A percentile compares a stretch with the other conserved stretches of the same genome.
These are phyloP conservation scores for Anastrepha ludens DNA, from an alignment of 1,140 invertebrate genomes.

Conservation along the genomic window DNA sequence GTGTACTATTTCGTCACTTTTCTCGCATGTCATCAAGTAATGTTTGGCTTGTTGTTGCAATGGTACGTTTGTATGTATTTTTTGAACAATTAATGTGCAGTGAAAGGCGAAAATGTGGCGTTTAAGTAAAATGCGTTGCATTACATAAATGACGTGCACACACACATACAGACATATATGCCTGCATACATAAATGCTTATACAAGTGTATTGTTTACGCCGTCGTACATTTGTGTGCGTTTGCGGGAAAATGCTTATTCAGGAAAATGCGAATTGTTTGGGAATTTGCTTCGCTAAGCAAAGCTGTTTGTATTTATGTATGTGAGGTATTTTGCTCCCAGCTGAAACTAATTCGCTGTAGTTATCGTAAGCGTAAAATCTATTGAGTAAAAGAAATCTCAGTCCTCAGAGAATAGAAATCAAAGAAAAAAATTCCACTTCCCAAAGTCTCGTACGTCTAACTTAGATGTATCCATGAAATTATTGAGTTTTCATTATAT, in stretches of 20 bases:
- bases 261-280: slow-evolving; percentile 26
- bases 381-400: too few relatives aligned
- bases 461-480: too few relatives aligned
- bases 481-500: too few relatives aligned
- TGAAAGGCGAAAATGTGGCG: slow-evolving; percentile 24
- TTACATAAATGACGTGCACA: slow-evolving; percentile 17
- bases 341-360: too few relatives aligned
- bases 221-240: neutral
- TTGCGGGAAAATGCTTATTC: slow-evolving; percentile 1
- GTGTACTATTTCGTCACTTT: slow-evolving; percentile 41
- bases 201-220: neutral
- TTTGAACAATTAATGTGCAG: slow-evolving; percentile 30
- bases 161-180: neutral
- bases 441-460: too few relatives aligned
- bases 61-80: neutral
- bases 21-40: slow-evolving; percentile 42
- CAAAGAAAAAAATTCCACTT: too few relatives aligned
- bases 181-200: neutral
- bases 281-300: slow-evolving; percentile 3
- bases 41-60: neutral
- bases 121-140: slow-evolving; percentile 26
- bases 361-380: too few relatives aligned
- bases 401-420: too few relatives aligned
- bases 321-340: too few relatives aligned
- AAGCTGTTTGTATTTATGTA: neutral